Conservation (phyloP, 2,113 vertebrate species). For the Sceloporus undulatus region DNA sequence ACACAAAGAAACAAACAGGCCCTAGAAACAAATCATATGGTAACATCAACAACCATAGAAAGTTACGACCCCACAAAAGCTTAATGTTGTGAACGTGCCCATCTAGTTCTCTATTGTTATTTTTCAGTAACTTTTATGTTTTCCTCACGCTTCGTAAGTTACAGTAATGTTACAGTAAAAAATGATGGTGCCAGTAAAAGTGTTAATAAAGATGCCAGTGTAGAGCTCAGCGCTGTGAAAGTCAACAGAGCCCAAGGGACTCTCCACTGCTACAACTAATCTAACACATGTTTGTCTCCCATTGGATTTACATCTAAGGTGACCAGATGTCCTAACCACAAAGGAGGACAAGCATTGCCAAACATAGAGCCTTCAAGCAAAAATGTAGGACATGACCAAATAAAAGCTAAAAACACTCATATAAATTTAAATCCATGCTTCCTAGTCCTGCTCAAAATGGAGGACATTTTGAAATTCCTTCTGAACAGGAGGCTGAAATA, state of each 20-base stretch:
- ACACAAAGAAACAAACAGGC: background rate
- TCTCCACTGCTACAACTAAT: no score
- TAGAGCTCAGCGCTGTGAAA: background rate
- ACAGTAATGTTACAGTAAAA: background rate
- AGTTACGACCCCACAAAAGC: background rate
- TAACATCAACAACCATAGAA: background rate
- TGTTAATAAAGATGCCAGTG: background rate
- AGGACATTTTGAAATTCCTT: no score
- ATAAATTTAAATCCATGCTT: no score
- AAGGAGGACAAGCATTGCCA: no score
- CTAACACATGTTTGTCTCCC: background rate
- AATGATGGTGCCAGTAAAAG: background rate
- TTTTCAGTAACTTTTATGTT: slow-evolving; percentile 2
- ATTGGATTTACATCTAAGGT: no score
- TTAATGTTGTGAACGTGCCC: background rate
- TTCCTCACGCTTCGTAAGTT: slow-evolving; percentile 1
- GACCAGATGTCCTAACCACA: no score
- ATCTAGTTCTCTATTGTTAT: background rate
- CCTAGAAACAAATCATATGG: background rate
- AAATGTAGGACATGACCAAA: no score
- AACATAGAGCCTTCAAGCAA: no score
- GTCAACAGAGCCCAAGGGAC: background rate
- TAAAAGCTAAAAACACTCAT: no score
- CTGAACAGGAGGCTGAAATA: no score
- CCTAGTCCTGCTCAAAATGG: no score